Percentiles rank a stretch among this genome's conserved stretches.
phyloP scores from a whole-genome alignment of 2,797 vertebrate species.

The Neostethus bicornis region DNA sequence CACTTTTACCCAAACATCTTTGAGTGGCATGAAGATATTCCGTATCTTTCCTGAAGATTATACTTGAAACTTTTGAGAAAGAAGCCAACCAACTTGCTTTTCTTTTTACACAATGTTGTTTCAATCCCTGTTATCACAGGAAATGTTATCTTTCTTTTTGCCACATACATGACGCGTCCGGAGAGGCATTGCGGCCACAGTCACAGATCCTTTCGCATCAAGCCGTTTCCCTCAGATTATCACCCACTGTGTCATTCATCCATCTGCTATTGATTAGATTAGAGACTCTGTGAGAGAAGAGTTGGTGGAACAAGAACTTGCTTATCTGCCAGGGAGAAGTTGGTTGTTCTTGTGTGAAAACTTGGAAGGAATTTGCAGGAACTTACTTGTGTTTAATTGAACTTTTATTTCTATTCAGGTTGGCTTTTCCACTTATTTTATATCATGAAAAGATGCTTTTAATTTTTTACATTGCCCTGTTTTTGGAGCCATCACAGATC shows the following conservation, averaged over 20 bases:
- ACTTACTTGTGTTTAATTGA: no score
- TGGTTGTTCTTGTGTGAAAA: constrained; percentile 17
- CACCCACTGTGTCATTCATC: constrained; percentile 29
- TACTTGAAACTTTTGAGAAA: neutral
- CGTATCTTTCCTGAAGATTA: no score
- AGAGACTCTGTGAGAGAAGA: constrained; percentile 37
- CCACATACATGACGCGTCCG: constrained; percentile 13
- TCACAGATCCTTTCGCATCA: constrained; percentile 17
- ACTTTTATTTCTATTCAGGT: no score
- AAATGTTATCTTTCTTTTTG: constrained; percentile 24
- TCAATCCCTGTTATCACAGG: constrained; percentile 1
- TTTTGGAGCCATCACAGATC: no score
- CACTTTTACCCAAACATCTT: no score
- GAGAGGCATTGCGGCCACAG: constrained; percentile 9
- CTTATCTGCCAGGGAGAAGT: constrained; percentile 36
- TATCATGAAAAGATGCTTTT: no score
- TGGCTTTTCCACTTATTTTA: no score
- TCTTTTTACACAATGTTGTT: neutral
- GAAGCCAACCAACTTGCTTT: neutral
- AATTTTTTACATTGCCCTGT: no score
- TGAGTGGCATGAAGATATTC: no score
- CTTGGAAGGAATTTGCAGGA: neutral
- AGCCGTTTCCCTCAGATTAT: constrained; percentile 35
- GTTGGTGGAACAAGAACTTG: constrained; percentile 37
- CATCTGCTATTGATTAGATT: constrained; percentile 44